These are phyloP conservation scores for Eucriotettix oculatus DNA, from an alignment of 2,888 invertebrate species.

Conservation along the genomic window DNA sequence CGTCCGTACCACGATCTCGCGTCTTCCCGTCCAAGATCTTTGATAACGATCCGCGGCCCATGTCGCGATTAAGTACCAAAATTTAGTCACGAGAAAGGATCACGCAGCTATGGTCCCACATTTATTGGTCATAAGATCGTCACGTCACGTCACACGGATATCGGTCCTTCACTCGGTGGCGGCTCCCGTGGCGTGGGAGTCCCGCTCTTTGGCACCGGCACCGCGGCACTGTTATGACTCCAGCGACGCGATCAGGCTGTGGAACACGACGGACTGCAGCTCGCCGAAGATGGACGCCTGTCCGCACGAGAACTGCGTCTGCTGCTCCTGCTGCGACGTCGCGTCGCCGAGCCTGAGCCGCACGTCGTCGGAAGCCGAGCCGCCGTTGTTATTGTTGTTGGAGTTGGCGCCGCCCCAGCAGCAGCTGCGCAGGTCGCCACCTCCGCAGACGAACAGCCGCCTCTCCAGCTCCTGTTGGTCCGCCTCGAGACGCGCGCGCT, in stretches of 20 bases:
- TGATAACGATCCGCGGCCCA: too few relatives aligned
- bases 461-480: background rate
- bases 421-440: background rate
- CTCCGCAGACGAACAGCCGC: background rate
- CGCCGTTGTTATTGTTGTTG: background rate
- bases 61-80: too few relatives aligned
- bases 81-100: too few relatives aligned
- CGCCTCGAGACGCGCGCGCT: background rate
- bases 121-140: too few relatives aligned
- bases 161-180: too few relatives aligned
- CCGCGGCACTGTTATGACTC: constrained; percentile 27
- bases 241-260: constrained; percentile 38
- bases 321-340: constrained; percentile 1
- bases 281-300: constrained; percentile 48
- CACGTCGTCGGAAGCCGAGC: background rate
- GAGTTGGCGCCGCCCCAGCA: background rate
- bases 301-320: constrained; percentile 31
- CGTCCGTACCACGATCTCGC: too few relatives aligned
- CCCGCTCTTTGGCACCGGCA: too few relatives aligned
- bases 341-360: background rate
- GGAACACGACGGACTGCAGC: constrained; percentile 38
- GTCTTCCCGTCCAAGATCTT: too few relatives aligned
- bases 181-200: too few relatives aligned
- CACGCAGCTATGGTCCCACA: too few relatives aligned
- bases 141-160: too few relatives aligned